phyloP scores from a whole-genome alignment of 2,797 vertebrate species.

The Oreochromis grahami region DNA sequence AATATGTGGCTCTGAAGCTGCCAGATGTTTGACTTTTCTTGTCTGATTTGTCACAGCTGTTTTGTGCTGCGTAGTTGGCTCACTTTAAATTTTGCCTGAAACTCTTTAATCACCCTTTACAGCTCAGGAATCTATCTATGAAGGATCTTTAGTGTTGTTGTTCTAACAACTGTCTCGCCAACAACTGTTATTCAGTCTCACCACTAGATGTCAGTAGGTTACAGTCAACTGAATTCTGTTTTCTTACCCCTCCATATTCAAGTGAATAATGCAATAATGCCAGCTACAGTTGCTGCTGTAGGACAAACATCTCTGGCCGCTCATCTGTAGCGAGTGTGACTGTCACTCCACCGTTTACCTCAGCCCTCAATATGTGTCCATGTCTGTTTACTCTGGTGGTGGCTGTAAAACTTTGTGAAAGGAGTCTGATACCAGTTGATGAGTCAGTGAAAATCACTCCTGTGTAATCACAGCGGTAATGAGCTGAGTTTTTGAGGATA shows the following conservation, averaged over 20 bases:
- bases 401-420: neutral
- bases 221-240: neutral
- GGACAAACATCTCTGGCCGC: neutral
- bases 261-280: neutral
- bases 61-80: neutral
- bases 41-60: neutral
- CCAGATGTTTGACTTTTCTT: neutral
- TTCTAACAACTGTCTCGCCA: neutral
- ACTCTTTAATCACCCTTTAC: neutral
- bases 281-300: neutral
- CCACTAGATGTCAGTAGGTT: neutral
- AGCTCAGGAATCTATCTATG: neutral
- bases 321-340: neutral
- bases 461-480: accelerated
- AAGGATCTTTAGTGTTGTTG: neutral
- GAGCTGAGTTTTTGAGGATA: neutral
- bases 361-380: neutral
- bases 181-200: neutral
- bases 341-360: neutral
- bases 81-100: neutral
- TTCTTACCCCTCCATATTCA: neutral
- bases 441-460: neutral
- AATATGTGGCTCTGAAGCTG: neutral
- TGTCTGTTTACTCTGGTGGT: neutral
- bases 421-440: neutral